These are phyloP conservation scores for Pedetes capensis DNA, from an alignment of 2,113 vertebrate genomes.

Conservation along the genomic window DNA sequence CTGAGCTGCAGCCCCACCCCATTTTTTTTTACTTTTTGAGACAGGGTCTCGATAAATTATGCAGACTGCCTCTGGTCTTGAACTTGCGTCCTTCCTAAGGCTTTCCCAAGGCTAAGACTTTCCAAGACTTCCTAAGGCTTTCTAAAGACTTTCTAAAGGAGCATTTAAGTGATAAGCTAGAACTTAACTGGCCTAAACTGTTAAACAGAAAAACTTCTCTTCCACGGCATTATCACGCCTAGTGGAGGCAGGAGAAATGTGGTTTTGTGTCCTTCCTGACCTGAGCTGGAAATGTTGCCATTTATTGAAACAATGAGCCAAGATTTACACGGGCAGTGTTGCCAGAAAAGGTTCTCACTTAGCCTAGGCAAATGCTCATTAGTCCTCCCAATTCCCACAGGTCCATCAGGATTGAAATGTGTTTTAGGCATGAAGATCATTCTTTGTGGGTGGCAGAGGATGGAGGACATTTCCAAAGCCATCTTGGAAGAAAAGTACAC, in stretches of 20 bases:
- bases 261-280: background rate
- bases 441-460: background rate
- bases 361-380: background rate
- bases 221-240: background rate
- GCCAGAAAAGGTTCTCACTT: background rate
- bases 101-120: no score
- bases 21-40: no score
- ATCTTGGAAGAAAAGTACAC: background rate
- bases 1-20: no score
- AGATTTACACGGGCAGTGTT: background rate
- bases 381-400: slow-evolving; percentile 8
- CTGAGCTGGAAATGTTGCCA: background rate
- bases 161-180: background rate
- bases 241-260: background rate
- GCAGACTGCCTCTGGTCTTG: no score
- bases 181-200: background rate
- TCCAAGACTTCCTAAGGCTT: background rate
- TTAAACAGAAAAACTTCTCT: background rate
- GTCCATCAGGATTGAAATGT: background rate
- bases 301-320: background rate
- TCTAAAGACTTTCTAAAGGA: background rate
- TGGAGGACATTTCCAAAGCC: background rate
- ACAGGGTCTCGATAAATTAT: no score
- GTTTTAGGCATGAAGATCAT: background rate
- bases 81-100: background rate